These are phyloP conservation scores for Scleropages formosus DNA, from an alignment of 2,797 vertebrate genomes.

Conservation along the genomic window DNA sequence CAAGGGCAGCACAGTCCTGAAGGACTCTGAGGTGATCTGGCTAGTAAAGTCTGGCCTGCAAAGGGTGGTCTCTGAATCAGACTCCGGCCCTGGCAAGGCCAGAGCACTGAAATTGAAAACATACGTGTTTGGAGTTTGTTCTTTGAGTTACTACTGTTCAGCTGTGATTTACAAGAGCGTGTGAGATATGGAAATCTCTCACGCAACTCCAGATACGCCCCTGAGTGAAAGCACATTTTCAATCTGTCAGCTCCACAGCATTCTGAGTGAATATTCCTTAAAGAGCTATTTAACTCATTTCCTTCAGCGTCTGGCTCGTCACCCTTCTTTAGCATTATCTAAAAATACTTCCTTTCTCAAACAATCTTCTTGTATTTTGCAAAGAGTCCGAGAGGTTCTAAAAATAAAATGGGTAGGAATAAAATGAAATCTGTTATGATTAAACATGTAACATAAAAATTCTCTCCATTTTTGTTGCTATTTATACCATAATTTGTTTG, in stretches of 20 bases:
- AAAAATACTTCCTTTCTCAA: no score
- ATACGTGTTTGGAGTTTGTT: constrained; percentile 84
- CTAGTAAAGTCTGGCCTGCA: constrained; percentile 63
- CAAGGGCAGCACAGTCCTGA: constrained; percentile 48
- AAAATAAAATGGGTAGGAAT: no score
- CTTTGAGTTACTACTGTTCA: constrained; percentile 85
- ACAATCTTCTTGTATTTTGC: no score
- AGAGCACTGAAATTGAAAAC: constrained; percentile 81
- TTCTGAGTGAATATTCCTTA: constrained; percentile 57
- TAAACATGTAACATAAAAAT: neutral
- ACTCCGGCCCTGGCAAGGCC: constrained; percentile 76
- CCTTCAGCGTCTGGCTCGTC: constrained; percentile 52
- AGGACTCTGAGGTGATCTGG: constrained; percentile 69
- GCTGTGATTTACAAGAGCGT: constrained; percentile 84
- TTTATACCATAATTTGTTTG: neutral
- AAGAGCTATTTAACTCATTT: constrained; percentile 51
- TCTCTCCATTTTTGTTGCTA: neutral
- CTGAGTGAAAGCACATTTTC: constrained; percentile 78
- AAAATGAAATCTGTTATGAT: neutral
- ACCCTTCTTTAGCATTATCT: constrained; percentile 41
- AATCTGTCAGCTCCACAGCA: constrained; percentile 59
- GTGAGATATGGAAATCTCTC: constrained; percentile 85
- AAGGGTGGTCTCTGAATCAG: constrained; percentile 83
- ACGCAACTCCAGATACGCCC: constrained; percentile 76
- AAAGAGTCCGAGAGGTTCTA: no score